Conservation (phyloP, 2,797 vertebrate species). For the Telmatherina bonti region DNA sequence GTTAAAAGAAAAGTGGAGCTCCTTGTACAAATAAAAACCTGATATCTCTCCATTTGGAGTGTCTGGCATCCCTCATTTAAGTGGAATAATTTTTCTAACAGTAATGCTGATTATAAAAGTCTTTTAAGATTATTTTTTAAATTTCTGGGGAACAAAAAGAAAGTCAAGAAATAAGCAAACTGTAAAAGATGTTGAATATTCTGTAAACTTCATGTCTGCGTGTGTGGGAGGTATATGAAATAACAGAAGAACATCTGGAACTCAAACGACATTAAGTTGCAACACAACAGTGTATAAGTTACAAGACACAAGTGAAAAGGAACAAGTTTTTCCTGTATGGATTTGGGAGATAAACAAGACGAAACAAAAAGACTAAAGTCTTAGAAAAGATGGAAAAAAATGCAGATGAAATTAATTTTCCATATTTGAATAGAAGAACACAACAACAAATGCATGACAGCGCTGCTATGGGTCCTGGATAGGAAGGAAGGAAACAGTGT, state of each 20-base stretch:
- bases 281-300: background rate
- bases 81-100: no score
- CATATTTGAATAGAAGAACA: background rate
- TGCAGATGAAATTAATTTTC: background rate
- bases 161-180: background rate
- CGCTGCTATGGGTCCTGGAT: background rate
- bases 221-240: background rate
- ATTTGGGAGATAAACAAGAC: background rate
- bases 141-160: background rate
- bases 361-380: background rate
- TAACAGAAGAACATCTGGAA: background rate
- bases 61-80: no score
- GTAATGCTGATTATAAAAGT: background rate
- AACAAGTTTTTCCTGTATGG: background rate
- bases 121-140: background rate
- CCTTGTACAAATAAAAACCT: no score
- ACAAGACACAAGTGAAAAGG: background rate
- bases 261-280: background rate
- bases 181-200: background rate
- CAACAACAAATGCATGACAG: background rate
- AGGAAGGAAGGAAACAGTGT: background rate
- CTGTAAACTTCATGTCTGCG: background rate
- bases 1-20: no score
- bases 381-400: background rate
- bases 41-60: no score